Percentiles rank a stretch among this genome's conserved stretches.
Conservation (phyloP, 2,797 vertebrate genomes). For the Sebastes nivosus region DNA sequence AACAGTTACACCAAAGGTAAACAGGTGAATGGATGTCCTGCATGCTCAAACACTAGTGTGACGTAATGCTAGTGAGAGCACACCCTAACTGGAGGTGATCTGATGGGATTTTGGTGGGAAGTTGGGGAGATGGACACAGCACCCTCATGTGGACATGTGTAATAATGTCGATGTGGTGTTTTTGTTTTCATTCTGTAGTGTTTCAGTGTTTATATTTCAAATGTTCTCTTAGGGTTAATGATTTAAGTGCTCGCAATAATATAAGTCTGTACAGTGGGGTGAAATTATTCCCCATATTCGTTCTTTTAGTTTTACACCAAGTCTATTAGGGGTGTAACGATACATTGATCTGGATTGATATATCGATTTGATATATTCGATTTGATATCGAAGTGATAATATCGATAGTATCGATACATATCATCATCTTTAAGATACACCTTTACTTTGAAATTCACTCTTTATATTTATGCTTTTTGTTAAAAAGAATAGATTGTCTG, state of each 20-base stretch:
- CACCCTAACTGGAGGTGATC: neutral
- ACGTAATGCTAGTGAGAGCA: neutral
- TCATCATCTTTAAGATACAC: no score
- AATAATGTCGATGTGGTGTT: neutral
- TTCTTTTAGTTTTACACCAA: neutral
- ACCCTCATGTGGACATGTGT: conserved; percentile 38
- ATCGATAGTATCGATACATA: no score
- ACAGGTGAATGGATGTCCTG: neutral
- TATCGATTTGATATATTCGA: no score
- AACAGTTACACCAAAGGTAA: neutral
- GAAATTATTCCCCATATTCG: neutral
- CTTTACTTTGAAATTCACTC: accelerated
- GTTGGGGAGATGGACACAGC: conserved; percentile 11
- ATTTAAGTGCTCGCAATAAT: neutral
- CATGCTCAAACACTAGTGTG: neutral
- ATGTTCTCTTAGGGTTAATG: neutral
- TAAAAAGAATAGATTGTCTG: no score
- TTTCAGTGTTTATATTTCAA: neutral
- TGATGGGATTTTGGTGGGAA: neutral
- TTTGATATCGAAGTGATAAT: no score
- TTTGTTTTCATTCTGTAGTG: neutral
- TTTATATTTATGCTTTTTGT: accelerated
- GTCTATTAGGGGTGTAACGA: neutral
- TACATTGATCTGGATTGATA: no score
- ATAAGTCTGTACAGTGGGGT: neutral